phyloP scores from a whole-genome alignment of 2,888 invertebrate species.

The Amphiduros pacificus region DNA sequence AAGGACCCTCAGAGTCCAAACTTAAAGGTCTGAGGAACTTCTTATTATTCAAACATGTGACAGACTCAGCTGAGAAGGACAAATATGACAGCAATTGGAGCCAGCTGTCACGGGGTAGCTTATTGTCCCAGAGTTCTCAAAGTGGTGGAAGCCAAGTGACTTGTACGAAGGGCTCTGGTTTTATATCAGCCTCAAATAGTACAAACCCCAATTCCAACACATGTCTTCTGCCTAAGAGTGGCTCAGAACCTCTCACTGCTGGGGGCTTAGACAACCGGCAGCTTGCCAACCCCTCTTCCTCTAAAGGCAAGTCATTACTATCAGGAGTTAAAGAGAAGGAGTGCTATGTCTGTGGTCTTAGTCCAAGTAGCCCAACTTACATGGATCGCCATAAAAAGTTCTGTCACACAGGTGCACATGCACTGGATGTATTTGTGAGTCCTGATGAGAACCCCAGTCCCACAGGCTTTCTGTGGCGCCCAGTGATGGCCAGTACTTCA shows the following conservation, averaged over 20 bases:
- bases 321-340: too few relatives aligned
- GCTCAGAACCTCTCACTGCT: constrained; percentile 6
- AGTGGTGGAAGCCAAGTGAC: constrained; percentile 15
- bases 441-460: constrained; percentile 30
- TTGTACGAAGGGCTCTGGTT: constrained; percentile 11
- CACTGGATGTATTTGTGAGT: constrained; percentile 34
- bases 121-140: constrained; percentile 12
- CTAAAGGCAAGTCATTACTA: constrained; percentile 1
- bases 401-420: constrained; percentile 35
- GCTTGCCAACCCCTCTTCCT: constrained; percentile 1
- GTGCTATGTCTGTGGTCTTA: constrained; percentile 19
- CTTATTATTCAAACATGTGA: constrained; percentile 15
- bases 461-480: constrained; percentile 23
- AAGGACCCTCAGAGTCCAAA: constrained; percentile 3
- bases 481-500: constrained; percentile 19
- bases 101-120: constrained; percentile 2
- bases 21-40: constrained; percentile 15
- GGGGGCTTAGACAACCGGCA: background rate
- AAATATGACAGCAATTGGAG: constrained; percentile 6
- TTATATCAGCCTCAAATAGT: background rate
- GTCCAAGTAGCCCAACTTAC: constrained; percentile 32
- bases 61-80: constrained; percentile 15
- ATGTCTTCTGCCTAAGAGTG: constrained; percentile 18
- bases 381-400: constrained; percentile 27
- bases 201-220: constrained; percentile 17